Conservation (phyloP, 2,113 vertebrate genomes). For the Antennarius striatus region DNA sequence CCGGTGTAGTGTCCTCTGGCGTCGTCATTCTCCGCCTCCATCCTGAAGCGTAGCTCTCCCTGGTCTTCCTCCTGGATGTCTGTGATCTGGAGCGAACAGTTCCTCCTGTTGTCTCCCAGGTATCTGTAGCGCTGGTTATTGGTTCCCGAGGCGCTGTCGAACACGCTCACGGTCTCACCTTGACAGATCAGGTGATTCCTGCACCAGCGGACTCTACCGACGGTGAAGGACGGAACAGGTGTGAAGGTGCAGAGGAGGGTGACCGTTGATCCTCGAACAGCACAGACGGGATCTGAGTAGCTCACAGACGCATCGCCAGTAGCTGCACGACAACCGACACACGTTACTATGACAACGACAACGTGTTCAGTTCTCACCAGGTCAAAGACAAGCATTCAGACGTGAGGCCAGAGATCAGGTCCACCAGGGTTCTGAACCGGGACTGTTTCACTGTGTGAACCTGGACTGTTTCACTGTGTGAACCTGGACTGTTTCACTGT, state of each 20-base stretch:
- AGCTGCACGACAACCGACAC: background rate
- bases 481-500: too few relatives aligned
- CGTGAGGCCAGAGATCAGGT: too few relatives aligned
- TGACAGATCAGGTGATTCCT: background rate
- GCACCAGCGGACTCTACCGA: constrained; percentile 18
- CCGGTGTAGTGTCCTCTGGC: accelerated
- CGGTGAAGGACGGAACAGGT: accelerated
- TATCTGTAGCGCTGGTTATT: background rate
- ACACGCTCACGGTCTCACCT: accelerated
- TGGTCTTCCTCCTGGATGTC: accelerated
- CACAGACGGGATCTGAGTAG: constrained; percentile 1
- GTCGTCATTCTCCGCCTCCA: accelerated
- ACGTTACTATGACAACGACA: too few relatives aligned
- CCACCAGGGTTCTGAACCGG: too few relatives aligned
- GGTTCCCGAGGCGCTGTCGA: background rate
- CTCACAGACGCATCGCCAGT: accelerated
- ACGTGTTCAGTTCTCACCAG: too few relatives aligned
- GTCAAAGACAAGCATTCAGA: too few relatives aligned
- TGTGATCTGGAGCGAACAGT: constrained; percentile 52
- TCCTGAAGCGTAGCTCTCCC: constrained; percentile 17
- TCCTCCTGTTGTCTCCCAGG: constrained; percentile 36
- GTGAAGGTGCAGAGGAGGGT: constrained; percentile 27
- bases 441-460: too few relatives aligned
- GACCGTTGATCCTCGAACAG: constrained; percentile 8
- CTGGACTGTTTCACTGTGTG: too few relatives aligned